Percentiles rank a stretch among this genome's conserved stretches.
These are phyloP conservation scores for Ataeniobius toweri DNA, from an alignment of 2,797 vertebrate genomes.

Conservation along the genomic window DNA sequence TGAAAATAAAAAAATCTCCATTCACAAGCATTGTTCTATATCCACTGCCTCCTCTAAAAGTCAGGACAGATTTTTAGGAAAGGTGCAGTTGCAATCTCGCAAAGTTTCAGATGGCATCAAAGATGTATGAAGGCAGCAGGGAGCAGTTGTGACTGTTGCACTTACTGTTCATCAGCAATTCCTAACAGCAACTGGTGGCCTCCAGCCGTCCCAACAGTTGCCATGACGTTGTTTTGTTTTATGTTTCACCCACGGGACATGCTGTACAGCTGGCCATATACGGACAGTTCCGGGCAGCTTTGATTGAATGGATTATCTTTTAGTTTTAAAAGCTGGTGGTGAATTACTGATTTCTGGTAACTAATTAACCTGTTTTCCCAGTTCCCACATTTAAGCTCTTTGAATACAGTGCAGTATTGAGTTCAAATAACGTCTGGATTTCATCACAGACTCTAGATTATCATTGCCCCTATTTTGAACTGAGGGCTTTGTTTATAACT, in stretches of 20 bases:
- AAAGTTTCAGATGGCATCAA: constrained; percentile 52
- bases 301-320: constrained; percentile 72
- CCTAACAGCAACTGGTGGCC: constrained; percentile 75
- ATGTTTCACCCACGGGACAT: constrained; percentile 66
- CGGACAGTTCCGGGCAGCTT: constrained; percentile 13
- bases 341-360: constrained; percentile 67
- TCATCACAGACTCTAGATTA: constrained; percentile 48
- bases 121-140: constrained; percentile 69
- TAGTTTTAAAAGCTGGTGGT: constrained; percentile 68
- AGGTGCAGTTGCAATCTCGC: constrained; percentile 34
- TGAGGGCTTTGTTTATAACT: constrained; percentile 45
- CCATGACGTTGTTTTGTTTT: constrained; percentile 68
- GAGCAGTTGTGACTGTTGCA: constrained; percentile 65
- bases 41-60: constrained; percentile 17
- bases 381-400: constrained; percentile 29
- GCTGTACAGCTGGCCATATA: constrained; percentile 43
- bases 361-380: constrained; percentile 67
- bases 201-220: constrained; percentile 72
- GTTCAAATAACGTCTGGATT: constrained; percentile 9
- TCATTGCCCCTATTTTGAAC: constrained; percentile 30
- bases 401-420: constrained; percentile 40
- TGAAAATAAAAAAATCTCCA: not conserved
- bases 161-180: constrained; percentile 74
- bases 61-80: constrained; percentile 17
- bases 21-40: not conserved